Percentiles rank a stretch among this genome's conserved stretches.
Conservation (phyloP, 2,113 vertebrate genomes). For the Phalacrocorax pelagicus region DNA sequence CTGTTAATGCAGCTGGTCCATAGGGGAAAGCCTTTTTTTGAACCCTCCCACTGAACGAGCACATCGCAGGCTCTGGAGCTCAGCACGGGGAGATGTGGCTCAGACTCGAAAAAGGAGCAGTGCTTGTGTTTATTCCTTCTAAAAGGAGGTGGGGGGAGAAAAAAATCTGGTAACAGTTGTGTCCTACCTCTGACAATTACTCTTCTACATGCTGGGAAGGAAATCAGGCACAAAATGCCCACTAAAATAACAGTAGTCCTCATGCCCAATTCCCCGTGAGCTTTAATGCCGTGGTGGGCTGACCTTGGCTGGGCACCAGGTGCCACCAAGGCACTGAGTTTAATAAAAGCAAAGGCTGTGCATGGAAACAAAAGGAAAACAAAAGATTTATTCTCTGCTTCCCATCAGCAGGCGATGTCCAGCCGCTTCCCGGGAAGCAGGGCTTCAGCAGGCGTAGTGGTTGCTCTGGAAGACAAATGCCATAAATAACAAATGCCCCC, state of each 20-base stretch:
- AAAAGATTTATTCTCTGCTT: no score
- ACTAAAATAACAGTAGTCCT: background rate
- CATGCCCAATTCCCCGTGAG: background rate
- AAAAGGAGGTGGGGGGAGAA: background rate
- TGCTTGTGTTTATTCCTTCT: background rate
- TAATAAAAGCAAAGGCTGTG: no score
- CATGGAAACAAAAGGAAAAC: no score
- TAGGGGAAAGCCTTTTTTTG: background rate
- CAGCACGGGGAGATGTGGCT: background rate
- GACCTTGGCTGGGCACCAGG: no score
- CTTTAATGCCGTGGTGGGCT: background rate
- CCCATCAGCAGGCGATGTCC: no score
- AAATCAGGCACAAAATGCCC: constrained; percentile 23
- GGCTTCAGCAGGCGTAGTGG: no score
- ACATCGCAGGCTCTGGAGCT: background rate
- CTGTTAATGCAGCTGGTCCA: background rate
- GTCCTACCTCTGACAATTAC: background rate
- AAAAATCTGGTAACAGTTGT: background rate
- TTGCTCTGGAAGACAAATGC: no score
- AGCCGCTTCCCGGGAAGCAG: no score
- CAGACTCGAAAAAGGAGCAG: background rate
- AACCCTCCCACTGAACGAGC: background rate
- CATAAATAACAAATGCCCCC: no score
- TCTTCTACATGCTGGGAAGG: constrained; percentile 3
- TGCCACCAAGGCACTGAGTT: no score